Evolutionary conservation across 2,888 invertebrate species (phyloP).

Genomic region (Stegana nigrithorax): DNA sequence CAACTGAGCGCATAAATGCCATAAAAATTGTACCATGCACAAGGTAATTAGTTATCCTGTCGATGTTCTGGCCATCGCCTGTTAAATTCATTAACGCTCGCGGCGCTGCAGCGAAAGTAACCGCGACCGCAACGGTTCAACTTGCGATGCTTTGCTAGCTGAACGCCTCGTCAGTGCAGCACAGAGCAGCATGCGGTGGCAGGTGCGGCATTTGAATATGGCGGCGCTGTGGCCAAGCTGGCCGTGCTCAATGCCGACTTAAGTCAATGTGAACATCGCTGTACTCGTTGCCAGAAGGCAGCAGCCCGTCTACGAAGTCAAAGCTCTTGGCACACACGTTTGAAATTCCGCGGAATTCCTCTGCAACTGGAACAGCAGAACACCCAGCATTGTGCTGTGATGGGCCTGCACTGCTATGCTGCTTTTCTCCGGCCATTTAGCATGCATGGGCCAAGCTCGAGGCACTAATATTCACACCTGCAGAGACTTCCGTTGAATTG

Average conservation of each 20-base stretch:
- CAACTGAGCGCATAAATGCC: conserved; percentile 61
- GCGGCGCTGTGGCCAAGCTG: too few species aligned
- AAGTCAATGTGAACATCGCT: too few species aligned
- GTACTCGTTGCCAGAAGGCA: too few species aligned
- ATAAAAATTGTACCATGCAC: conserved; percentile 60
- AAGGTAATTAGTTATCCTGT: conserved; percentile 61
- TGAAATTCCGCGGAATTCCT: conserved; percentile 9
- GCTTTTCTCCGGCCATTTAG: too few species aligned
- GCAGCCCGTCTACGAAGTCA: too few species aligned
- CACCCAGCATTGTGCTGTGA: background rate
- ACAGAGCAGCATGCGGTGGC: background rate
- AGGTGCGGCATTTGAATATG: background rate
- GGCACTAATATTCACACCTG: conserved; percentile 40
- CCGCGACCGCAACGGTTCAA: conserved; percentile 40
- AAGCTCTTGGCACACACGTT: background rate
- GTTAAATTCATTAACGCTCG: conserved; percentile 61
- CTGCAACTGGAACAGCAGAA: background rate
- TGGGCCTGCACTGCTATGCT: background rate
- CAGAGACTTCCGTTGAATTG: conserved; percentile 41
- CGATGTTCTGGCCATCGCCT: conserved; percentile 32
- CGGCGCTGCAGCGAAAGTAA: conserved; percentile 25
- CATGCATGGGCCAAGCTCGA: conserved; percentile 11
- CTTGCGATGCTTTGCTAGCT: conserved; percentile 14
- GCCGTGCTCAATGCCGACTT: too few species aligned
- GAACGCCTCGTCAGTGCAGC: background rate